These are phyloP conservation scores for Eretmochelys imbricata DNA, from an alignment of 2,113 vertebrate species.

Conservation along the genomic window DNA sequence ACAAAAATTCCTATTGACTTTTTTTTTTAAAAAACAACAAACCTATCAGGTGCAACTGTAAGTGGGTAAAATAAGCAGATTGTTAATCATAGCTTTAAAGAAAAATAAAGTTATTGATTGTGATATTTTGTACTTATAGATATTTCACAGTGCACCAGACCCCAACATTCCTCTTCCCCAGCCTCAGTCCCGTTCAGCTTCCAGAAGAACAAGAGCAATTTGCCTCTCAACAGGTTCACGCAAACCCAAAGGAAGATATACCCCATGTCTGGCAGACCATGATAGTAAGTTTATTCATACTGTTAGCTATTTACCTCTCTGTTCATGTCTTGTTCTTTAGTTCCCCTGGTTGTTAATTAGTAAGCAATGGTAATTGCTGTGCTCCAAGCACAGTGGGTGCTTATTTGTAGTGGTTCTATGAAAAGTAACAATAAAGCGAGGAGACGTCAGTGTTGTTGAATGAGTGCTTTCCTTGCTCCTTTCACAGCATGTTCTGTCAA, in stretches of 20 bases:
- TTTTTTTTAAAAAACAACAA: neutral
- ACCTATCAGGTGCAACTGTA: neutral
- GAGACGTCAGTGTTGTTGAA: neutral
- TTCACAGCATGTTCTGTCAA: constrained; percentile 35
- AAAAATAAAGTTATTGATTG: neutral
- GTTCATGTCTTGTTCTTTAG: neutral
- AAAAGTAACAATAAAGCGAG: neutral
- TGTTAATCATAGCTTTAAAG: neutral
- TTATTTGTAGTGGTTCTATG: constrained; percentile 3
- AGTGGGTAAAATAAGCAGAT: neutral
- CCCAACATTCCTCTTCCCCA: constrained; percentile 91
- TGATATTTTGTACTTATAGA: constrained; percentile 75
- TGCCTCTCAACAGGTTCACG: constrained; percentile 93
- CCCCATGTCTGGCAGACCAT: constrained; percentile 93
- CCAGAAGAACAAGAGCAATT: constrained; percentile 91
- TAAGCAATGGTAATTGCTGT: neutral
- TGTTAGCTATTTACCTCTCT: neutral
- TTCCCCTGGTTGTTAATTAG: neutral
- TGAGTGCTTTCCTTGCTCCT: constrained; percentile 23
- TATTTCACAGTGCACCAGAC: constrained; percentile 93
- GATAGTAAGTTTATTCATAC: constrained; percentile 87
- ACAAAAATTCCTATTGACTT: neutral
- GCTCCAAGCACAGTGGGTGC: constrained; percentile 27
- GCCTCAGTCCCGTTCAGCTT: constrained; percentile 88
- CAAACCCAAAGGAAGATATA: constrained; percentile 89